Conservation (phyloP, 1,140 invertebrate genomes). For the Mercenaria mercenaria region DNA sequence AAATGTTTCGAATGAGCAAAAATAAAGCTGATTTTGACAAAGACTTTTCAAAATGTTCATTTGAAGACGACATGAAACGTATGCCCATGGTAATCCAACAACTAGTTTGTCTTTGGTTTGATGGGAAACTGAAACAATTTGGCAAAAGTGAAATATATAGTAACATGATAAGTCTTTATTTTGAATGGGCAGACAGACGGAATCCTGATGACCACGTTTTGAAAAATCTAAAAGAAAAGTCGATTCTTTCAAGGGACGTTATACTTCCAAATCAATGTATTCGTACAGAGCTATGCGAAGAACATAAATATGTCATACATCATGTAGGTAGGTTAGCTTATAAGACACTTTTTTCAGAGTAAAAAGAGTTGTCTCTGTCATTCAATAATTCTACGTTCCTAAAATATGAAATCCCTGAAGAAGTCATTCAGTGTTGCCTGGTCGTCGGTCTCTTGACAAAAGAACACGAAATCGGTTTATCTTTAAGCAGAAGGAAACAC, state of each 20-base stretch:
- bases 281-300: neutral
- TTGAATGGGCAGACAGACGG: neutral
- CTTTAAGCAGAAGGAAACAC: neutral
- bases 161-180: neutral
- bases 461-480: no score
- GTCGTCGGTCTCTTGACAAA: no score
- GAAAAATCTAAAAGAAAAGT: neutral
- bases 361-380: neutral
- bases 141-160: neutral
- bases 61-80: neutral
- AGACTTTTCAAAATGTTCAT: neutral
- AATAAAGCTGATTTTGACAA: neutral
- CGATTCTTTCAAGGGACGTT: neutral
- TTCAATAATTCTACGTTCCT: neutral
- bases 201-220: neutral
- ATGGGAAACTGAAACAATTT: neutral
- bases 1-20: neutral
- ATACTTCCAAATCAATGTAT: neutral
- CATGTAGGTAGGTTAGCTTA: neutral
- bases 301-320: neutral
- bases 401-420: neutral
- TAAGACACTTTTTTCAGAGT: neutral
- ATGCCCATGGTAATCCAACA: neutral
- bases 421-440: neutral
- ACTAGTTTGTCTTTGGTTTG: neutral